A percentile compares a stretch with the other conserved stretches of the same genome.
Evolutionary conservation across 2,888 invertebrate species (phyloP).

Genomic region (Timandra comae): DNA sequence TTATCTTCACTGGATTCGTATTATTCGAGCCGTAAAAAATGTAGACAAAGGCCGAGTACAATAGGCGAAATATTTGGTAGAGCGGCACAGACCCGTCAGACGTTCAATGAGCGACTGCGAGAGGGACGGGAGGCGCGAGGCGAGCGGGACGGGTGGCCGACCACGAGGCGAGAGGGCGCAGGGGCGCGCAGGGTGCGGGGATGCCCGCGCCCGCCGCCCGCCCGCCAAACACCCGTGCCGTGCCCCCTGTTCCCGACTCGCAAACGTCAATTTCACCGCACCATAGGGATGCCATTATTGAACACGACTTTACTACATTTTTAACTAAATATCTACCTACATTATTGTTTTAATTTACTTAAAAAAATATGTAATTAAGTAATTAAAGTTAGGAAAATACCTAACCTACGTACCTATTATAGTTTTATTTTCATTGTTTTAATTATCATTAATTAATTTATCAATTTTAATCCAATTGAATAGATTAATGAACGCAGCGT

Average conservation of each 20-base stretch:
- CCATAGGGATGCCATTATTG: conserved; percentile 31
- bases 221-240: neutral
- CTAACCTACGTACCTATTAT: no score
- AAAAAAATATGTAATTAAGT: no score
- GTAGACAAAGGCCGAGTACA: conserved; percentile 63
- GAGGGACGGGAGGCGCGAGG: conserved; percentile 28
- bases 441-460: no score
- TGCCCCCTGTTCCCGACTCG: no score
- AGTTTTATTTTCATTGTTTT: no score
- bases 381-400: no score
- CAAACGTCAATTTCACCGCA: no score
- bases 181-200: conserved; percentile 18
- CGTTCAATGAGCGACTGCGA: conserved; percentile 68
- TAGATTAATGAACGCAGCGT: no score
- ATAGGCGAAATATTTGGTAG: conserved; percentile 40
- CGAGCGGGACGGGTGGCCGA: conserved; percentile 35
- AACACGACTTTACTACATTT: no score
- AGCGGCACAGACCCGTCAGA: conserved; percentile 53
- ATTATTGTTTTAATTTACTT: conserved; percentile 3
- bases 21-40: conserved; percentile 50
- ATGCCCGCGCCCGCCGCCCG: neutral
- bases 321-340: no score
- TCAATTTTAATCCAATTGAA: no score
- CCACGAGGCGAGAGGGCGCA: conserved; percentile 30
- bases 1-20: conserved; percentile 51